These are phyloP conservation scores for Pungitius pungitius DNA, from an alignment of 2,113 vertebrate genomes.

Conservation along the genomic window DNA sequence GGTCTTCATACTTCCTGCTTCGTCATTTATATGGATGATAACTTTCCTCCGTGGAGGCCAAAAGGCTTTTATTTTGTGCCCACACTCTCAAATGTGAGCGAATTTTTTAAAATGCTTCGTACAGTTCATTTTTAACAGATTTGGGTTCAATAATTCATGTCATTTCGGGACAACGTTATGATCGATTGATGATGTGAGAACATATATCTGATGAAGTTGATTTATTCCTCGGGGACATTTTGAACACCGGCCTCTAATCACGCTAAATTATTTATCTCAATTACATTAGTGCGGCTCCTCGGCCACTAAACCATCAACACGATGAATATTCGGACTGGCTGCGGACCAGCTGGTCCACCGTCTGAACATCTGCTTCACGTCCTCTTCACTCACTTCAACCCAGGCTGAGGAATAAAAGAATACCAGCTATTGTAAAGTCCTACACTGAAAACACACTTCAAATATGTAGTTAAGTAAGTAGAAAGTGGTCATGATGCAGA, in stretches of 20 bases:
- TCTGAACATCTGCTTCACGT: constrained; percentile 5
- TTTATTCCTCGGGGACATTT: not conserved
- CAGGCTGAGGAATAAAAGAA: not conserved
- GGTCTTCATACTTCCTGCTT: no score
- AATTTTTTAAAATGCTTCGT: not conserved
- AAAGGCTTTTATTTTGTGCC: no score
- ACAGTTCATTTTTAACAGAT: not conserved
- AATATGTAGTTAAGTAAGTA: not conserved
- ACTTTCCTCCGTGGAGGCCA: no score
- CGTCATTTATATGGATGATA: no score
- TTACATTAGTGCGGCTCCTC: constrained; percentile 26
- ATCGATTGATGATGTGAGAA: not conserved
- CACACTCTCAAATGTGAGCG: no score
- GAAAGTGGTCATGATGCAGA: not conserved
- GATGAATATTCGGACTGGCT: constrained; percentile 30
- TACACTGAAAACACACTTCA: not conserved
- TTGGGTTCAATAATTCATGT: not conserved
- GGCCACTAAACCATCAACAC: constrained; percentile 14
- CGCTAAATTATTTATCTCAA: constrained; percentile 46
- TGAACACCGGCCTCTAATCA: not conserved
- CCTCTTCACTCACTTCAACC: not conserved
- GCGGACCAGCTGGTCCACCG: constrained; percentile 21
- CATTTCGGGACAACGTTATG: not conserved
- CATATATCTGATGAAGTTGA: not conserved
- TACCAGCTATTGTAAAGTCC: not conserved